Evolutionary conservation across 2,113 vertebrate genomes (phyloP).

Genomic region (Leptocoma aspasia): DNA sequence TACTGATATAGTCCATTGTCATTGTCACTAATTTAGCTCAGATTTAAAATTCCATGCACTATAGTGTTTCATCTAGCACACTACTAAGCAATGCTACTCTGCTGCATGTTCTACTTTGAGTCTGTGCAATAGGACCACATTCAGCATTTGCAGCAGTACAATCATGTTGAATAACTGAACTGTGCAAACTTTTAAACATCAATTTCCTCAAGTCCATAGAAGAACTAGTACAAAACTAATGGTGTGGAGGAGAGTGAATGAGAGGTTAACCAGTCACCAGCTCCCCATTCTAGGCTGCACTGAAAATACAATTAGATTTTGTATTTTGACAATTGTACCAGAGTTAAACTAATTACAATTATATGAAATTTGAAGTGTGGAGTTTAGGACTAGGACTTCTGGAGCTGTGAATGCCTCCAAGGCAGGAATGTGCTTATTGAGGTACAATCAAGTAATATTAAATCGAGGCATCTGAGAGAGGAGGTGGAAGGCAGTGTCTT

Average conservation of each 20-base stretch:
- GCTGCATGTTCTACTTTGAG: not conserved
- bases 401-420: not conserved
- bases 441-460: not conserved
- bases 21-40: accelerated
- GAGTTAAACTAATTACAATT: not conserved
- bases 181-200: not conserved
- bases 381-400: not conserved
- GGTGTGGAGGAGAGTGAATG: not conserved
- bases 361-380: not conserved
- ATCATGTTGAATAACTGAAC: not conserved
- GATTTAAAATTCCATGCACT: not conserved
- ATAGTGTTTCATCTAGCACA: not conserved
- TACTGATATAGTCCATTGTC: not conserved
- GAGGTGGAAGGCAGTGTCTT: not conserved
- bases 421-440: not conserved
- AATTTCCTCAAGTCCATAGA: not conserved
- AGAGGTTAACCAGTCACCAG: not conserved
- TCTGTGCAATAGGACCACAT: not conserved
- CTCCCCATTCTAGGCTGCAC: not conserved
- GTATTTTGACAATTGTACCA: not conserved
- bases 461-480: not conserved
- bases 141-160: not conserved
- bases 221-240: not conserved
- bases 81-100: not conserved
- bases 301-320: not conserved